These are phyloP conservation scores for Clarias gariepinus DNA, from an alignment of 2,113 vertebrate genomes.

Conservation along the genomic window DNA sequence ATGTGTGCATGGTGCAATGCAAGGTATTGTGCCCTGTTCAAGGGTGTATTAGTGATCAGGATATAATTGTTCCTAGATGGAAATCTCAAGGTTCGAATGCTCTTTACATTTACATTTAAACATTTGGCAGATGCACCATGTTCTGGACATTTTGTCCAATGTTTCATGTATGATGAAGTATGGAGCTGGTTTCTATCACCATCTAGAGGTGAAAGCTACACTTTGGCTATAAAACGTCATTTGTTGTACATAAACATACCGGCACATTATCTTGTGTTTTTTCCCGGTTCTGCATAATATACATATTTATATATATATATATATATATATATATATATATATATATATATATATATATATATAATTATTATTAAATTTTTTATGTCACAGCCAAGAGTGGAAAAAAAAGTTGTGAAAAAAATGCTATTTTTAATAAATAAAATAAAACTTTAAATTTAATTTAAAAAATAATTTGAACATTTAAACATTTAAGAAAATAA, in stretches of 20 bases:
- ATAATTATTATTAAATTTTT: not conserved
- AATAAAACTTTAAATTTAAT: no score
- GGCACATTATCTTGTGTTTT: not conserved
- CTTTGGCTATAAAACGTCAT: not conserved
- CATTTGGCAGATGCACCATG: conserved; percentile 36
- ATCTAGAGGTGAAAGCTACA: conserved; percentile 51
- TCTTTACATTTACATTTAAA: no score
- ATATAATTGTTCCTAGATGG: no score
- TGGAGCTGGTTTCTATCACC: conserved; percentile 35
- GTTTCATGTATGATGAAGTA: not conserved
- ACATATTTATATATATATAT: not conserved
- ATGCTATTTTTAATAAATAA: no score
- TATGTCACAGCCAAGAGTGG: not conserved
- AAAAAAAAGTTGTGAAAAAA: not conserved
- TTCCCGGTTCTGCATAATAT: not conserved
- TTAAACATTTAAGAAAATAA: not conserved
- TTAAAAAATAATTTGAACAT: no score
- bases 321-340: not conserved
- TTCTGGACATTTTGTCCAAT: conserved; percentile 67
- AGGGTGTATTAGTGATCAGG: not conserved
- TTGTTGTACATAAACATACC: not conserved
- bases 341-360: not conserved
- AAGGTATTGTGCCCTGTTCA: not conserved
- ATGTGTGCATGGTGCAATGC: not conserved
- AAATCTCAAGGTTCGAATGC: no score